Conservation (phyloP, 2,797 vertebrate genomes). For the Peromyscus attwateri region DNA sequence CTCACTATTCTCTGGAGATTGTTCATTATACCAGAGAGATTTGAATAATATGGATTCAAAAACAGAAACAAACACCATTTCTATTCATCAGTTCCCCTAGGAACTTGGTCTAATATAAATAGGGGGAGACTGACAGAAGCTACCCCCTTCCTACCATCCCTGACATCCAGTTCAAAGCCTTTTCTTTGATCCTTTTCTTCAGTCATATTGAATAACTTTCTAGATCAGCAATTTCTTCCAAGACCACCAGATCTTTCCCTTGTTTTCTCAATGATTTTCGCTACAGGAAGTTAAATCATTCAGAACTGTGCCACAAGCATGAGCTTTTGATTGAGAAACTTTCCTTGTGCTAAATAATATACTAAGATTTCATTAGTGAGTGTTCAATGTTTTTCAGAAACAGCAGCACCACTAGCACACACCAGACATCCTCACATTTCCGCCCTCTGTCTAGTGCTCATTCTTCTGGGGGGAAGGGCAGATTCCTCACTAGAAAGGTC, state of each 20-base stretch:
- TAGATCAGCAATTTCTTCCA: not conserved
- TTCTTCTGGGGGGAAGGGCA: not conserved
- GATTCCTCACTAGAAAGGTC: not conserved
- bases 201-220: not conserved
- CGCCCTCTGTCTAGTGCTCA: not conserved
- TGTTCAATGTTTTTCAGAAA: not conserved
- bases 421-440: conserved; percentile 27
- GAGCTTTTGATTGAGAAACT: not conserved
- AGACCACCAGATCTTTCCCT: not conserved
- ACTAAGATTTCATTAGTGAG: not conserved
- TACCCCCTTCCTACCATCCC: not conserved
- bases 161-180: not conserved
- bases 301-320: not conserved
- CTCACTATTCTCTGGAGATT: not conserved
- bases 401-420: not conserved
- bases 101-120: not conserved
- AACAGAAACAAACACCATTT: not conserved
- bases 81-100: not conserved
- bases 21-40: conserved; percentile 18
- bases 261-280: conserved; percentile 11
- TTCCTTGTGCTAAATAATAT: conserved; percentile 1
- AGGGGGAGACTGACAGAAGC: not conserved
- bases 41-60: not conserved
- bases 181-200: not conserved
- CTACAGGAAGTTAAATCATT: not conserved